A percentile compares a stretch with the other conserved stretches of the same genome.
phyloP scores from a whole-genome alignment of 2,113 vertebrate genomes.

The Mungos mungo region DNA sequence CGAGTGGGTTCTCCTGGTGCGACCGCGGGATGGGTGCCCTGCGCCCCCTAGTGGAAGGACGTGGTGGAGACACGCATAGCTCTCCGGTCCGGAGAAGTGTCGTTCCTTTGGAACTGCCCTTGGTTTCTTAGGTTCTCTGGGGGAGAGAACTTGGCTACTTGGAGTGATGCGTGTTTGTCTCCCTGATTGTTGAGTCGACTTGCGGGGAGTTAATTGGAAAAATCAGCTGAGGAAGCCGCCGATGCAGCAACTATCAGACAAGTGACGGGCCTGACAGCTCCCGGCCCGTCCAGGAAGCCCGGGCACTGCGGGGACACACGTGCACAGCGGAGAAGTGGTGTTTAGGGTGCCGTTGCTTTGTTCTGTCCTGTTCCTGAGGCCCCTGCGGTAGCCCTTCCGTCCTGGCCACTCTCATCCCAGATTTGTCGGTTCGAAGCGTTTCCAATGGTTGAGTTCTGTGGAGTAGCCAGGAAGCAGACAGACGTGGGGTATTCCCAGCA shows the following conservation, averaged over 20 bases:
- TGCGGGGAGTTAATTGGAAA: neutral
- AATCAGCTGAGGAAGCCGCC: neutral
- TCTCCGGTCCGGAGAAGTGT: neutral
- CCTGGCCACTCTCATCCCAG: neutral
- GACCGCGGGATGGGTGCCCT: neutral
- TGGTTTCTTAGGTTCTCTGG: neutral
- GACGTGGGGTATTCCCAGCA: neutral
- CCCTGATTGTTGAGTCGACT: neutral
- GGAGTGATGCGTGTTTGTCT: neutral
- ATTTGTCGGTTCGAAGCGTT: neutral
- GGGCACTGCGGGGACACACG: neutral
- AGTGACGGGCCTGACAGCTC: neutral
- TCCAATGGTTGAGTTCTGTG: neutral
- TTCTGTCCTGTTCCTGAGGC: neutral
- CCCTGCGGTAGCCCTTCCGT: neutral
- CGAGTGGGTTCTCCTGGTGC: neutral
- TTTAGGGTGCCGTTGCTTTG: neutral
- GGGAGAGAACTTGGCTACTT: neutral
- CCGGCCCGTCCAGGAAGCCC: fast-evolving
- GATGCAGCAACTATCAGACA: neutral
- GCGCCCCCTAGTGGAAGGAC: neutral
- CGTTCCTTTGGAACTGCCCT: neutral
- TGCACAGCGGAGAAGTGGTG: neutral
- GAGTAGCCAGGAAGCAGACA: neutral
- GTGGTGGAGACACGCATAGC: neutral